Percentiles rank a stretch among this genome's conserved stretches.
Conservation (phyloP, 2,888 invertebrate species). For the Drosophila engyochracea region DNA sequence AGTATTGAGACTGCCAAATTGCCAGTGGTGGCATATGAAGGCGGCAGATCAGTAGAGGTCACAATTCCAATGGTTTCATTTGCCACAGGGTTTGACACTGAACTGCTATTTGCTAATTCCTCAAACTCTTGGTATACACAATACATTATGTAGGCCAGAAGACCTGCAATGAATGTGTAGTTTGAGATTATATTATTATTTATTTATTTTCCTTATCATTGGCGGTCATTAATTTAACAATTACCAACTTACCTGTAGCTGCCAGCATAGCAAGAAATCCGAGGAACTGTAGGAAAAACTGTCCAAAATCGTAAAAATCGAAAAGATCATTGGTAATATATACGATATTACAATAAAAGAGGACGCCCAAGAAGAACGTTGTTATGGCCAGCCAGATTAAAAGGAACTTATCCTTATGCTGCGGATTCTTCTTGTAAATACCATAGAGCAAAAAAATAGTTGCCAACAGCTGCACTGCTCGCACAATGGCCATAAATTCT, state of each 20-base stretch:
- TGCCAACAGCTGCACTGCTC: neutral
- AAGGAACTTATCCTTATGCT: constrained; percentile 15
- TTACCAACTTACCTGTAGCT: constrained; percentile 6
- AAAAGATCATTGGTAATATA: neutral
- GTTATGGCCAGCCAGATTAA: constrained; percentile 12
- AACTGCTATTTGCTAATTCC: neutral
- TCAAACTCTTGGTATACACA: constrained; percentile 7
- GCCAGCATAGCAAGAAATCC: neutral
- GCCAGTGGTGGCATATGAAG: neutral
- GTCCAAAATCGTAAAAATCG: neutral
- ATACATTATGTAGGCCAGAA: constrained; percentile 8
- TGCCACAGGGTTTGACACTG: no score
- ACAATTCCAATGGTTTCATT: neutral
- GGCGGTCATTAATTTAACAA: neutral
- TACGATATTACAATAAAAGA: neutral
- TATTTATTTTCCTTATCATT: neutral
- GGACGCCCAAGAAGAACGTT: neutral
- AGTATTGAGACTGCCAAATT: constrained; percentile 5
- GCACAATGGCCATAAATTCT: rapidly evolving
- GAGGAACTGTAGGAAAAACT: neutral
- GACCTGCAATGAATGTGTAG: neutral
- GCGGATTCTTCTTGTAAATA: constrained; percentile 5
- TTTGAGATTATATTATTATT: neutral
- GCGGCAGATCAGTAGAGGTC: constrained; percentile 1
- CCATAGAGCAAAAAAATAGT: constrained; percentile 12